Conservation (phyloP, 2,888 invertebrate genomes). For the Orchesella flavescens region DNA sequence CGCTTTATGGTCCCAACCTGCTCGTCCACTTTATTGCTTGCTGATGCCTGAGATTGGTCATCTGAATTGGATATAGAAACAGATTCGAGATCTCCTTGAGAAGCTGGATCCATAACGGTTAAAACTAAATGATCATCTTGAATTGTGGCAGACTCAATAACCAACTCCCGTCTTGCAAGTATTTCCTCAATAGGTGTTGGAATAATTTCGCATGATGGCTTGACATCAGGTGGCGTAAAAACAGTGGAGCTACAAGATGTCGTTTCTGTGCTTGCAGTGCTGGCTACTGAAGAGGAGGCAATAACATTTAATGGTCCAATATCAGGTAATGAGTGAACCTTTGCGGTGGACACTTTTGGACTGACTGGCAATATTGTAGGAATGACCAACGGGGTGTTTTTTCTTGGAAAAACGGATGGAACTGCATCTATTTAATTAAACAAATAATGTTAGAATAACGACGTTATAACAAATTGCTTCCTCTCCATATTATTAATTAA, state of each 20-base stretch:
- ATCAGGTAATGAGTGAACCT: conserved; percentile 24
- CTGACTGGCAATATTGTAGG: conserved; percentile 63
- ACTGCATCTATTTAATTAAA: conserved; percentile 66
- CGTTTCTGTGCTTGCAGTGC: background rate
- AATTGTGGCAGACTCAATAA: conserved; percentile 67
- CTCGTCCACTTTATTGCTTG: conserved; percentile 15
- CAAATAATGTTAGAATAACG: background rate
- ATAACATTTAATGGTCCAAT: conserved; percentile 21
- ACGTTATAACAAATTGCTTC: background rate
- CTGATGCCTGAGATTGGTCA: conserved; percentile 47
- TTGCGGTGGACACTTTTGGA: conserved; percentile 27
- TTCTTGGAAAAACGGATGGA: conserved; percentile 71
- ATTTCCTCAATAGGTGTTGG: conserved; percentile 13
- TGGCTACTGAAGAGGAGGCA: conserved; percentile 8
- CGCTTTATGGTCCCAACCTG: conserved; percentile 47
- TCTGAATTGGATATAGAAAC: conserved; percentile 35
- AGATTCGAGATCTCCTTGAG: conserved; percentile 34
- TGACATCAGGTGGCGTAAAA: background rate
- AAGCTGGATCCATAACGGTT: conserved; percentile 57
- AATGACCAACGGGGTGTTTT: conserved; percentile 67
- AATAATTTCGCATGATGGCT: background rate
- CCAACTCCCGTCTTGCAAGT: conserved; percentile 41
- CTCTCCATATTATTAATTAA: background rate
- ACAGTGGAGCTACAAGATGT: background rate
- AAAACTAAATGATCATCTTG: conserved; percentile 66